Conservation (phyloP, 2,113 vertebrate genomes). For the Phyllopteryx taeniolatus region DNA sequence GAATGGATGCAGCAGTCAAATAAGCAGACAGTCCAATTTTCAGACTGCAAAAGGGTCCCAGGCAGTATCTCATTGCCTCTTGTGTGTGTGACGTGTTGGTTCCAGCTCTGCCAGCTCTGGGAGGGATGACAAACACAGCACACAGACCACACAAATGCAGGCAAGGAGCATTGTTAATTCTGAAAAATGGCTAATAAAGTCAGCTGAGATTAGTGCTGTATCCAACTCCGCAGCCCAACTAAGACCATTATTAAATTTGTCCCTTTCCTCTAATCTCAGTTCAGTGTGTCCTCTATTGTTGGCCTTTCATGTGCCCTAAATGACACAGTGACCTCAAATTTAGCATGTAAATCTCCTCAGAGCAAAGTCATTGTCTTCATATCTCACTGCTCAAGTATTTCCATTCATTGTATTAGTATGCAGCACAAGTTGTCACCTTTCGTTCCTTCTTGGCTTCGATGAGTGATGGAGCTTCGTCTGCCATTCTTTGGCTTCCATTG, state of each 20-base stretch:
- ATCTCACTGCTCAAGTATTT: not conserved
- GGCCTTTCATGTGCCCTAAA: conserved; percentile 2
- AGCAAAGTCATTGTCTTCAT: conserved; percentile 2
- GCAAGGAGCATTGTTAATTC: not conserved
- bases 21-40: conserved; percentile 7
- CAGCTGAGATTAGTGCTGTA: not conserved
- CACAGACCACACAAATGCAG: conserved; percentile 4
- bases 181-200: conserved; percentile 7
- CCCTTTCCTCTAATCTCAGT: conserved; percentile 6
- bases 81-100: not conserved
- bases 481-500: not conserved
- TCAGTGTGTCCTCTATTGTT: conserved; percentile 5
- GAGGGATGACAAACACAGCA: not conserved
- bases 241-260: conserved; percentile 2
- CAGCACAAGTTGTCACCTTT: conserved; percentile 1
- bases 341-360: conserved; percentile 1
- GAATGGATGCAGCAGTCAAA: conserved; percentile 4
- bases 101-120: not conserved
- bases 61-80: not conserved
- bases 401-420: not conserved
- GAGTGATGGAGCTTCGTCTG: not conserved
- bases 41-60: not conserved
- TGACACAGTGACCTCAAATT: conserved; percentile 3
- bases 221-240: not conserved
- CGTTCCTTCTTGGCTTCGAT: not conserved